Evolutionary conservation across 2,888 invertebrate genomes (phyloP).

Genomic region (Diaperis boleti): DNA sequence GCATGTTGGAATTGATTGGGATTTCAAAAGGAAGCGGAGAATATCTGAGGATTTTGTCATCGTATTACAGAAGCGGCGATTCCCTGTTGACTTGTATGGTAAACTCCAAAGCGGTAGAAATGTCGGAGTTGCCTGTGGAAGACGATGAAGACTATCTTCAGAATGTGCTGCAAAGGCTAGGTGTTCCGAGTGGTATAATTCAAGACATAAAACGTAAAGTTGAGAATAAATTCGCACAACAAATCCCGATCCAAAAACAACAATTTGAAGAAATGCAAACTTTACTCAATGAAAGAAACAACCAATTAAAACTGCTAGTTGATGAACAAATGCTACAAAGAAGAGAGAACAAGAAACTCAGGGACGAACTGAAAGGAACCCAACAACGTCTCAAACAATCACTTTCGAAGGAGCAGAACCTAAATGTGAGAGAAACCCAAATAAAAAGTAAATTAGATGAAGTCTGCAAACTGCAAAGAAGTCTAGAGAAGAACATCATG

Average conservation of each 20-base stretch:
- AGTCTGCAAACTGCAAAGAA: slow-evolving; percentile 7
- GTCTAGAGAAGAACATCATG: slow-evolving; percentile 1
- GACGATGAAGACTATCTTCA: slow-evolving; percentile 7
- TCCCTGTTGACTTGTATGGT: slow-evolving; percentile 29
- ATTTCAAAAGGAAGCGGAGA: slow-evolving; percentile 46
- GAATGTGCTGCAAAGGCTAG: background rate
- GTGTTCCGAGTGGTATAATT: background rate
- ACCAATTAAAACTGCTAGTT: slow-evolving; percentile 7
- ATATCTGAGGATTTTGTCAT: slow-evolving; percentile 30
- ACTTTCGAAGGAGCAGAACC: slow-evolving; percentile 5
- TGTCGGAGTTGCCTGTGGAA: background rate
- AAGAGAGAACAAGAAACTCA: slow-evolving; percentile 21
- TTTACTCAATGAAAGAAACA: background rate
- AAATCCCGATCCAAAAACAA: background rate
- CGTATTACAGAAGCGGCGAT: slow-evolving; percentile 14
- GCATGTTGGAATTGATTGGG: slow-evolving; percentile 52
- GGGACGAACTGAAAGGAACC: slow-evolving; percentile 15
- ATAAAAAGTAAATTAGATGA: slow-evolving; percentile 23
- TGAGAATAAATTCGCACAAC: background rate
- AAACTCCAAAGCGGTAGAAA: slow-evolving; percentile 1
- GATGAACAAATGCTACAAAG: slow-evolving; percentile 8
- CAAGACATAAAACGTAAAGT: slow-evolving; percentile 7
- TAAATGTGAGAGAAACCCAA: slow-evolving; percentile 10
- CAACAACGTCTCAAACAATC: slow-evolving; percentile 1
- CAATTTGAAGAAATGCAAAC: slow-evolving; percentile 2